These are phyloP conservation scores for Myotis daubentonii DNA, from an alignment of 2,797 vertebrate genomes.

Conservation along the genomic window DNA sequence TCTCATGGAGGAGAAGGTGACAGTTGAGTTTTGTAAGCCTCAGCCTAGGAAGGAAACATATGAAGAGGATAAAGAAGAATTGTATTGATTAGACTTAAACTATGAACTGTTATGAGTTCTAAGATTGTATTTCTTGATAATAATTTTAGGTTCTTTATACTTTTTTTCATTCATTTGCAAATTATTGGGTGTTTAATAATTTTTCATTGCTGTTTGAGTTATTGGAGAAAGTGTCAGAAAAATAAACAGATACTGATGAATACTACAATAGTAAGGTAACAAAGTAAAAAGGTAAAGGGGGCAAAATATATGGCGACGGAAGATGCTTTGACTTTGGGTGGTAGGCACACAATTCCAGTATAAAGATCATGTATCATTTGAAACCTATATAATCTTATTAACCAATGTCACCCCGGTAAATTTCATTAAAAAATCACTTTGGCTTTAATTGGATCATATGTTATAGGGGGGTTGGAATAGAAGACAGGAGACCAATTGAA, in stretches of 20 bases:
- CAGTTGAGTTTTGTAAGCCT: conserved; percentile 6
- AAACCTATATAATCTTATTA: no score
- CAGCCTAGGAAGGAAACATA: background rate
- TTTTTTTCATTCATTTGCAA: background rate
- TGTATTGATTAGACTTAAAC: conserved; percentile 8
- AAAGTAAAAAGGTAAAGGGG: background rate
- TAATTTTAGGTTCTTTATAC: background rate
- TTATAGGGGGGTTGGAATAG: background rate
- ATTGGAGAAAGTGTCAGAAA: background rate
- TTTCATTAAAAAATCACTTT: background rate
- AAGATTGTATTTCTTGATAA: conserved; percentile 38
- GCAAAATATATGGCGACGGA: background rate
- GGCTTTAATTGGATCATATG: conserved; percentile 33
- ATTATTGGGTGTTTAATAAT: background rate
- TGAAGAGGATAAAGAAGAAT: background rate
- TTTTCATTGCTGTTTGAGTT: background rate
- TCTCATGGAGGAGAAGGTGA: conserved; percentile 25
- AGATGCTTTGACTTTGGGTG: no score
- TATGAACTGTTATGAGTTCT: background rate
- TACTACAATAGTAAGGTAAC: background rate
- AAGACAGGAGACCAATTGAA: conserved; percentile 6
- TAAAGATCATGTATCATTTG: no score
- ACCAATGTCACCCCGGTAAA: no score
- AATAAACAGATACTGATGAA: background rate
- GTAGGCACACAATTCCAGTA: no score